Conservation (phyloP, 2,113 vertebrate genomes). For the Phrynosoma platyrhinos region DNA sequence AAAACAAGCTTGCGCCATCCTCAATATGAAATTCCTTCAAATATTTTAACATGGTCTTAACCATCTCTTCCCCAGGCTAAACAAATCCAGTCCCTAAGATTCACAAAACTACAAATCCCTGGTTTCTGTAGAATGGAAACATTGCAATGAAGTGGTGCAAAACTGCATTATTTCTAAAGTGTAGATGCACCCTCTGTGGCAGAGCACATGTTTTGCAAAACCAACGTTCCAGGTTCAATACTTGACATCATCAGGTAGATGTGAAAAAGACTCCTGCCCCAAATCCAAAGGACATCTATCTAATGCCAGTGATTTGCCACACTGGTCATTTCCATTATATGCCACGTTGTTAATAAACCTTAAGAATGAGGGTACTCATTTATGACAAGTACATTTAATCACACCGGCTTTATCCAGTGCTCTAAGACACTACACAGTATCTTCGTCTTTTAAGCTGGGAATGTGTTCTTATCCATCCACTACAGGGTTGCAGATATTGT, state of each 20-base stretch:
- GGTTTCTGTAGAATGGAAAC: no score
- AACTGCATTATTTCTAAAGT: no score
- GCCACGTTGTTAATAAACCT: neutral
- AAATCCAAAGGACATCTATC: neutral
- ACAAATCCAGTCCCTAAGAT: no score
- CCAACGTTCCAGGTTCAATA: neutral
- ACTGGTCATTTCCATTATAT: neutral
- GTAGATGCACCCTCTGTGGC: no score
- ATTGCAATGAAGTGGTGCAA: no score
- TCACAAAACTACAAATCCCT: no score
- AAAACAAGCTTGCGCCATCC: no score
- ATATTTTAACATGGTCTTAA: no score
- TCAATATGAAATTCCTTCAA: no score
- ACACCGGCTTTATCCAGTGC: neutral
- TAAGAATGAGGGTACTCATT: neutral
- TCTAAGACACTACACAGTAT: neutral
- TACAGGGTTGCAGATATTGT: conserved; percentile 24
- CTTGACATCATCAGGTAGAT: no score
- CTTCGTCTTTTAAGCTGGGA: neutral
- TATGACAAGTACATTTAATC: conserved; percentile 5
- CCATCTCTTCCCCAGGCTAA: no score
- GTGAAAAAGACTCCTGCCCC: neutral
- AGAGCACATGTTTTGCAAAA: neutral
- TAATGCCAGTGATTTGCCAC: neutral
- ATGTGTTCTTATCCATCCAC: neutral